Evolutionary conservation across 2,113 vertebrate species (phyloP), one percentile per base, ranked within the genome.

Genomic region (Ariopsis seemanni): DNA sequence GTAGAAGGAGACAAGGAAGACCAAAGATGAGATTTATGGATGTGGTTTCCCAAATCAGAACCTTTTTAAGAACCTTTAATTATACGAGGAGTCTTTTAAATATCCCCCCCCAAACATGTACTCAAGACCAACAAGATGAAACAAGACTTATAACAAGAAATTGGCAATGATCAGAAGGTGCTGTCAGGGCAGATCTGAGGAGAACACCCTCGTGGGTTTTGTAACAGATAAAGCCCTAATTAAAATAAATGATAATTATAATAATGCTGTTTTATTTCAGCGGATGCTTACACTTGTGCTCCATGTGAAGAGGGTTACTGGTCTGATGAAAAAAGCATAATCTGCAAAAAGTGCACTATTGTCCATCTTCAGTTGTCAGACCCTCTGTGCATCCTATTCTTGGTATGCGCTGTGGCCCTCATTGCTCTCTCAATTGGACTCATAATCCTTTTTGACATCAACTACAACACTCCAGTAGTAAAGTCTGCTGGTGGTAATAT

Each of bases 401-500:
- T 97, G 84, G 2, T 85, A 0, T 86, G 88, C 7, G 88, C 89
- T 0, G 75, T 57, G 0, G 57, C 91, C n/a, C 71, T 97, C 10
- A 85, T 96, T 42, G 55, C 87, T 86, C 81, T 96, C 9, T 83
- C 92, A 34, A 34, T 86, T 0, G 93, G 89, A 4, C 90, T 95
- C 7, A 75, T 93, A 0, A 11, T 91, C 18, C 91, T 98, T 90
- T 98, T 98, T 2, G 91, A 91, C 53, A 9, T 91, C 30, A 93
- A 96, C 8, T 85, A 90, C 7, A 91, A 96, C 91, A 97, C 95
- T 0, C 97, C 97, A 0, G 95, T 98, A 8, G 97, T 97, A 71
- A 96, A 90, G 92, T 97, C 97, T 0, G 96, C 97, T 0, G 97
- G 97, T 0, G 97, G 96, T 22, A 93, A 89, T 58, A 94, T 94